Evolutionary conservation across 92 coral and sea anemone genomes (phyloP).

Genomic region (Metridium senile): DNA sequence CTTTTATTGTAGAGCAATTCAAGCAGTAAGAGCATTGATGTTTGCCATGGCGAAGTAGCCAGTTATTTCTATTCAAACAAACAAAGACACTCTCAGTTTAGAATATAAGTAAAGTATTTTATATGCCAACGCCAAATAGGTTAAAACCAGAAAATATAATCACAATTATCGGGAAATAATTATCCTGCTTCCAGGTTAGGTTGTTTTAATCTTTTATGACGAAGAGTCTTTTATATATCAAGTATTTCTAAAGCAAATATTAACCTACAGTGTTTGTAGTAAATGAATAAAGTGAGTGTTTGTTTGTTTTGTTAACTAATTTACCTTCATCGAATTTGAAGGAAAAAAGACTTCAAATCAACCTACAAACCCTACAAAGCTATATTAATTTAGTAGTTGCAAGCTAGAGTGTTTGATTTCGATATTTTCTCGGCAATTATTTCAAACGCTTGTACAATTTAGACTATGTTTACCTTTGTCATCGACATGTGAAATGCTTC

Average conservation of each 20-base stretch:
- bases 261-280: not conserved
- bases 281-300: not conserved
- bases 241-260: not conserved
- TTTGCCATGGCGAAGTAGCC: not conserved
- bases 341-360: not conserved
- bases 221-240: not conserved
- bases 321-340: not conserved
- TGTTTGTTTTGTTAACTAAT: not conserved
- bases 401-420: not conserved
- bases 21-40: no score
- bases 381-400: no score
- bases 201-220: not conserved
- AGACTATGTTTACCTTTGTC: not conserved
- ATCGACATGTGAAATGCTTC: not conserved
- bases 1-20: no score
- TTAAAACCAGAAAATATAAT: no score
- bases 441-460: not conserved
- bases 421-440: not conserved
- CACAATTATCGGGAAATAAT: no score
- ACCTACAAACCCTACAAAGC: no score
- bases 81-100: slow-evolving; percentile 6
- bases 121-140: slow-evolving; percentile 8
- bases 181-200: no score
- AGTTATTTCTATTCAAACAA: not conserved
- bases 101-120: slow-evolving; percentile 4